Percentiles rank a stretch among this genome's conserved stretches.
phyloP scores from a whole-genome alignment of 2,888 invertebrate species.

The Matsumyia berberina region DNA sequence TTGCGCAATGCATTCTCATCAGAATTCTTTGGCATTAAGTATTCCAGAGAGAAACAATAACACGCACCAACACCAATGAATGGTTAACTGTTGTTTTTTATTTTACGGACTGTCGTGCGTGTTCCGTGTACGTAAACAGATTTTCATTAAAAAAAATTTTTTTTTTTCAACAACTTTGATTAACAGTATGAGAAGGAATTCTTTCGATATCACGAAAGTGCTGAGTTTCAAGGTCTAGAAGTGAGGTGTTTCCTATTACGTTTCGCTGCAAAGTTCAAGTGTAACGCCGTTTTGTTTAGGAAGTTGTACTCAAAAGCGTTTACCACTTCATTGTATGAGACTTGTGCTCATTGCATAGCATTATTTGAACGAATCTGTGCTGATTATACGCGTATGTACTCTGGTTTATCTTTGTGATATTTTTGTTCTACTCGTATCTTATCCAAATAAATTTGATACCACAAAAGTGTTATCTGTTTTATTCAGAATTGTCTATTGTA shows the following conservation, averaged over 20 bases:
- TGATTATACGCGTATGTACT: background rate
- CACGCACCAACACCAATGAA: slow-evolving; percentile 15
- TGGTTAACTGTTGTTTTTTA: slow-evolving; percentile 10
- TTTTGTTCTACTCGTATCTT: slow-evolving; percentile 1
- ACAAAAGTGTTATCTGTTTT: slow-evolving; percentile 3
- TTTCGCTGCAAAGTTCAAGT: slow-evolving; percentile 15
- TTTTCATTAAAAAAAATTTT: slow-evolving; percentile 11
- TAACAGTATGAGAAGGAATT: slow-evolving; percentile 8
- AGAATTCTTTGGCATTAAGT: slow-evolving; percentile 32
- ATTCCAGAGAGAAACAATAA: slow-evolving; percentile 19
- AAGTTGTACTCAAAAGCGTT: background rate
- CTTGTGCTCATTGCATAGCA: background rate
- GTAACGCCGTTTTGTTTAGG: background rate
- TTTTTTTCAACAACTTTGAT: slow-evolving; percentile 7
- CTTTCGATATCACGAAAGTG: slow-evolving; percentile 4
- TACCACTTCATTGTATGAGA: background rate
- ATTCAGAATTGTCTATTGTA: background rate
- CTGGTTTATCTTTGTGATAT: background rate
- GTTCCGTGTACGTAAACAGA: slow-evolving; percentile 38
- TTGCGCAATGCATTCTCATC: slow-evolving; percentile 36
- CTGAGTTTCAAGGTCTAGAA: slow-evolving; percentile 24
- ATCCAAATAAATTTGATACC: slow-evolving; percentile 6
- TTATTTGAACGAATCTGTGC: background rate
- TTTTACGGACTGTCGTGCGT: slow-evolving; percentile 2
- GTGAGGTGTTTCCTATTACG: background rate